Evolutionary conservation across 2,888 invertebrate species (phyloP).

Genomic region (Nezara viridula): DNA sequence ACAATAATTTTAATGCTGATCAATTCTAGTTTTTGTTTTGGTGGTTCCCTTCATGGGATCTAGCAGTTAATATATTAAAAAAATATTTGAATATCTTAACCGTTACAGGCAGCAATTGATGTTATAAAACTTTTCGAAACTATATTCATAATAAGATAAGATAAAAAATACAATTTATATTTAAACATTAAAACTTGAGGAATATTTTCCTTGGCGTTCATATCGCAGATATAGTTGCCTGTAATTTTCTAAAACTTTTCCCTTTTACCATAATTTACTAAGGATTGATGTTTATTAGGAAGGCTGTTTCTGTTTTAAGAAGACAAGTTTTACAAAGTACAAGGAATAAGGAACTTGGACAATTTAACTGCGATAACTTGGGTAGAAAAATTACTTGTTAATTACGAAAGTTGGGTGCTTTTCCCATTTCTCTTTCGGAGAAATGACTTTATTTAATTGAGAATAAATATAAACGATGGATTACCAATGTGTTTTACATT

Average conservation of each 20-base stretch:
- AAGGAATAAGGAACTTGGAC: conserved; percentile 21
- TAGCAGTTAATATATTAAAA: too few relatives aligned
- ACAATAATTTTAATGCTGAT: too few relatives aligned
- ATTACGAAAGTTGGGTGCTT: neutral
- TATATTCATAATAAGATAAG: conserved; percentile 11
- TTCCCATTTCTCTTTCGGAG: neutral
- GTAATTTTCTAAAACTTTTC: conserved; percentile 35
- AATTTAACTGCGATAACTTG: neutral
- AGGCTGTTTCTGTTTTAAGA: conserved; percentile 23
- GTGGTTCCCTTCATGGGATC: too few relatives aligned
- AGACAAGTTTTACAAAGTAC: conserved; percentile 6
- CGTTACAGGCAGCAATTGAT: neutral
- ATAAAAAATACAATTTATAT: neutral
- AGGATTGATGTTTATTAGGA: conserved; percentile 32
- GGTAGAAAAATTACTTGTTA: conserved; percentile 16
- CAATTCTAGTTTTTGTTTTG: too few relatives aligned
- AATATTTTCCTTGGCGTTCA: neutral
- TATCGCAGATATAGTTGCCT: conserved; percentile 23
- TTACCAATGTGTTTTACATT: neutral
- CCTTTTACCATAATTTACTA: neutral
- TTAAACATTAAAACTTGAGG: neutral
- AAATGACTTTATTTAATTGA: neutral
- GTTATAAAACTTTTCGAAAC: neutral
- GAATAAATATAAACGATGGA: neutral
- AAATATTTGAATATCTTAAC: too few relatives aligned